Percentiles rank a stretch among this genome's conserved stretches.
These are phyloP conservation scores for Potorous gilbertii DNA, from an alignment of 2,797 vertebrate species.

Conservation along the genomic window DNA sequence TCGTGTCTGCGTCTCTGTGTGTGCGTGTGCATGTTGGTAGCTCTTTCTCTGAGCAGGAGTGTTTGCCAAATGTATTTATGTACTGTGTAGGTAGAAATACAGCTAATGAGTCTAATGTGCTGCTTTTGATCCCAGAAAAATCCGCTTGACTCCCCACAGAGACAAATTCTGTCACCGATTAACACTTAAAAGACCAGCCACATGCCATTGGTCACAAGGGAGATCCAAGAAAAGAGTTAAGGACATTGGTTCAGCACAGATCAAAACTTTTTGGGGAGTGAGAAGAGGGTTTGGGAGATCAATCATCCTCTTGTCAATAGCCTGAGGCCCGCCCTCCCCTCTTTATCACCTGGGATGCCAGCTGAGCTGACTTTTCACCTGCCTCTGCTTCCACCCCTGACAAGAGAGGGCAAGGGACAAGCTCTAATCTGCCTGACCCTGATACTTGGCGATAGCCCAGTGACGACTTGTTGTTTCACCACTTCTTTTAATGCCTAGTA, in stretches of 20 bases:
- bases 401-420: not conserved
- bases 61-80: conserved; percentile 11
- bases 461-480: not conserved
- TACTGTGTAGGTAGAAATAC: conserved; percentile 1
- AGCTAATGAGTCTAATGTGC: not conserved
- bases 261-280: not conserved
- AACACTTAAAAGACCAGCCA: not conserved
- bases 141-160: not conserved
- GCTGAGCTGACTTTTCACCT: not conserved
- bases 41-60: not conserved
- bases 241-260: not conserved
- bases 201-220: not conserved
- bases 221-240: not conserved
- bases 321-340: not conserved
- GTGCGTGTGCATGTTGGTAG: not conserved
- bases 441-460: not conserved
- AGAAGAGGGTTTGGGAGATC: not conserved
- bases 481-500: not conserved
- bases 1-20: not conserved
- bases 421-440: not conserved
- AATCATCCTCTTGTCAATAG: not conserved
- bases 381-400: not conserved
- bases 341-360: not conserved
- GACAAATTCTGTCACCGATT: not conserved
- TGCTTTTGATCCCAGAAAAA: not conserved